Evolutionary conservation across 2,888 invertebrate genomes (phyloP).

Genomic region (Carpatolechia fugitivella): DNA sequence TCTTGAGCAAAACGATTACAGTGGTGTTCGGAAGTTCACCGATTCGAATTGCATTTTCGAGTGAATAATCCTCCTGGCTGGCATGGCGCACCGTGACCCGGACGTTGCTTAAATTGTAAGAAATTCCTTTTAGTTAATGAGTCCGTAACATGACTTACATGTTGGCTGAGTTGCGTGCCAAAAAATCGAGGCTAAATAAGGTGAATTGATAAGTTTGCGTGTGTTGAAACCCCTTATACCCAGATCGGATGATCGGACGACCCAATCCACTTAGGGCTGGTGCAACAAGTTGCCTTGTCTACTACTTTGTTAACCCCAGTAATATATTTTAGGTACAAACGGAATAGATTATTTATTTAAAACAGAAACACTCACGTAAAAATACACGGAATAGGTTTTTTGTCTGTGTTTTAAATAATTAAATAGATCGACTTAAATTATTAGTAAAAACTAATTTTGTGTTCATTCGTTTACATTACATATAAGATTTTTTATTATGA

Average conservation of each 20-base stretch:
- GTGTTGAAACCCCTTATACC: background rate
- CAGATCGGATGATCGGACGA: background rate
- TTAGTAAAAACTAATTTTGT: too few relatives aligned
- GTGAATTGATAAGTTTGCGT: conserved; percentile 2
- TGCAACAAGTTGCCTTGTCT: conserved; percentile 3
- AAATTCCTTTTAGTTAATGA: conserved; percentile 18
- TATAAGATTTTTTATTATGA: too few relatives aligned
- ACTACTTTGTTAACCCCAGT: background rate
- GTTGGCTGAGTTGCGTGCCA: conserved; percentile 7
- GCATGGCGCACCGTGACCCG: background rate
- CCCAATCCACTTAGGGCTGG: background rate
- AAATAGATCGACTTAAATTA: too few relatives aligned
- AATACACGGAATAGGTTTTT: too few relatives aligned
- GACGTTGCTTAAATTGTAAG: conserved; percentile 17
- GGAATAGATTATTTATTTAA: too few relatives aligned
- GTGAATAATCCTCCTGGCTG: background rate
- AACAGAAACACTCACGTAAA: too few relatives aligned
- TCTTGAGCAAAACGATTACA: too few relatives aligned
- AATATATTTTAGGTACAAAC: background rate
- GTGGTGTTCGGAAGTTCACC: too few relatives aligned
- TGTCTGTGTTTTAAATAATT: too few relatives aligned
- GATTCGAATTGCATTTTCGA: background rate
- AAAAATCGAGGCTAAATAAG: background rate
- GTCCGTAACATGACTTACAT: background rate
- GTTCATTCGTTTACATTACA: too few relatives aligned